Base-by-base conservation (phyloP, 2,113 vertebrate genomes). In the Nycticryphes semicollaris region DNA sequence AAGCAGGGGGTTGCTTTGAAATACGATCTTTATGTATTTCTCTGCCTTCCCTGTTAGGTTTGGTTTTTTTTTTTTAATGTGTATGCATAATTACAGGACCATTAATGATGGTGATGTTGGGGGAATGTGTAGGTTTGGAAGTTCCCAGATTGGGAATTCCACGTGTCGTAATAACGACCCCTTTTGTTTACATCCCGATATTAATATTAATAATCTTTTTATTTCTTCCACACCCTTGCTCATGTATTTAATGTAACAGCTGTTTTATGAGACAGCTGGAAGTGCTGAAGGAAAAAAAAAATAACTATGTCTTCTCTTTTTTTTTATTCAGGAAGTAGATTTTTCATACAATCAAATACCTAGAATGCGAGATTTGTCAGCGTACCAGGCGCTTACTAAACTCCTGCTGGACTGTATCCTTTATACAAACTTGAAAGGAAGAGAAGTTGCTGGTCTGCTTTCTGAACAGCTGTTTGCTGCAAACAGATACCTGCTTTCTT, bases 381-480 rank as follows among this genome's bases (percentile, higher is more conserved):
- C 95, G 0, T 99, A 98, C 87, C 75, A 90, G 2, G 97, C 96
- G 21, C 98, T 99, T 3, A 96, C 88, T 35, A 98, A 97, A 63
- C 98, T 99, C 39, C 96, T 98, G 87, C 97, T 99, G 96, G 99
- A 99, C 82, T 93, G 99, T 99, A 99, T 99, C 99, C 99, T 99
- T 99, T 95, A 43, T 25, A 67, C 48, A 37, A 35, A 22, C 24
- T 1, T 4, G 3, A 59, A 28, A 7, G n/a, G 66, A 47, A 51
- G 9, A 41, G 57, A 56, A 83, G 6, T 14, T 28, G 4, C 8
- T 63, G 23, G 20, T 45, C 83, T 60, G 15, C 19, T 57, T 18
- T 70, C 37, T 72, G 39, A 75, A n/a, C 35, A 80, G 31, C 57
- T 33, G 13, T 51, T 86, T 88, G 20, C 17, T 76, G 81, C 53